A percentile compares a stretch with the other conserved stretches of the same genome.
Conservation (phyloP, 2,888 invertebrate species). For the Enchytraeus crypticus region DNA sequence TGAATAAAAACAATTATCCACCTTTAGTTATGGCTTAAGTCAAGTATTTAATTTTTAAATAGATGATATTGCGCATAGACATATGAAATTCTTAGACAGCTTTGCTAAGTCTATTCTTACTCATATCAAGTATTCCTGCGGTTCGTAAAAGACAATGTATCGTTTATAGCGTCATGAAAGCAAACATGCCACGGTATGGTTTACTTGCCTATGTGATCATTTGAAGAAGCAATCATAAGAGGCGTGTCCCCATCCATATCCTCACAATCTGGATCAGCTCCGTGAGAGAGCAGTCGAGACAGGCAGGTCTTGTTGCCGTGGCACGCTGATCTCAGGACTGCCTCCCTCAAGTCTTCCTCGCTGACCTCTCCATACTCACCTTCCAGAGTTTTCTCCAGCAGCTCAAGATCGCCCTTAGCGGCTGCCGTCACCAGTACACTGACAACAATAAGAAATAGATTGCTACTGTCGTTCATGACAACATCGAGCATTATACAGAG, state of each 20-base stretch:
- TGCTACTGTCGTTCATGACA: no score
- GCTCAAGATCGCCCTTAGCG: slow-evolving; percentile 23
- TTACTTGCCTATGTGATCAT: slow-evolving; percentile 19
- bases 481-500: no score
- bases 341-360: slow-evolving; percentile 24
- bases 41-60: no score
- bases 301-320: slow-evolving; percentile 21
- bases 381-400: slow-evolving; percentile 23
- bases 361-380: slow-evolving; percentile 21
- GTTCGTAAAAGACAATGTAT: no score
- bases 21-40: no score
- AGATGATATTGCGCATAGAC: no score
- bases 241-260: slow-evolving; percentile 30
- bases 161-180: no score
- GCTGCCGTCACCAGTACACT: slow-evolving; percentile 26
- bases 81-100: no score
- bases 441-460: no score
- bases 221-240: slow-evolving; percentile 27
- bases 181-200: background rate
- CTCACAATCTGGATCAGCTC: slow-evolving; percentile 24
- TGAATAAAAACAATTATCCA: no score
- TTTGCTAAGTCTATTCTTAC: no score
- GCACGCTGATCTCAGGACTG: slow-evolving; percentile 23
- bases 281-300: slow-evolving; percentile 16
- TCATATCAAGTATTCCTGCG: no score